Base-by-base conservation (phyloP, 2,113 vertebrate species). In the Sphaerodactylus townsendi region DNA sequence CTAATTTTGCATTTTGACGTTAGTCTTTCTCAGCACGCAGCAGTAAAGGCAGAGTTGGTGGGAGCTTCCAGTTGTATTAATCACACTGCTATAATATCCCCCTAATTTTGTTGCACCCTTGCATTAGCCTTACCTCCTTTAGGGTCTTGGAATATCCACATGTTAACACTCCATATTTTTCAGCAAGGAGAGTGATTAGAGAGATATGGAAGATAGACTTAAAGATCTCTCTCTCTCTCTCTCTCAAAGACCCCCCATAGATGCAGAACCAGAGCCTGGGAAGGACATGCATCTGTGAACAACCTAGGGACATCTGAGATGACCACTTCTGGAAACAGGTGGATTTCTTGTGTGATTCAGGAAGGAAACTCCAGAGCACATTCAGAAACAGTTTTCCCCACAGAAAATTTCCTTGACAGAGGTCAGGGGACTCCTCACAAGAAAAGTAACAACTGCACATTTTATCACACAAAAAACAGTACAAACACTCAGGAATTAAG, bases 81-180 rank as follows among this genome's bases (percentile, higher is more conserved):
- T 2, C 35, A 0, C 14, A 66, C 17, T 0, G 10, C 6, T 0
- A 33, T 80, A 30, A 25, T 1, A 66, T 33, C 37, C 23, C 5
- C 65, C 23, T 79, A 35, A n/a, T 53, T 35, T 56, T 17, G 0
- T 5, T 35, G 35, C 79, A 68, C 75, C 41, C 2, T 0, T 0
- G 30, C 59, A 62, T 62, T 10, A 62, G 59, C 59, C 59, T 4
- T 28, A 62, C 5, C 23, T 3, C 53, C 28, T 74, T 17, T 0
- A 0, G 70, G 35, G 35, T 62, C 8, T 28, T 62, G 23, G 59
- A 62, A 62, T 62, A 25, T 25, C 59, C 23, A 62, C 23, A 10
- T 62, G 59, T 28, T 62, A 62, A 23, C 53, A 19, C 17, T 23
- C 50, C 50, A 56, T 56, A 23, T 56, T 15, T 53, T 53, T 53